These are phyloP conservation scores for Stichodactyla helianthus DNA, from an alignment of 64 coral and sea anemone species.

Conservation along the genomic window DNA sequence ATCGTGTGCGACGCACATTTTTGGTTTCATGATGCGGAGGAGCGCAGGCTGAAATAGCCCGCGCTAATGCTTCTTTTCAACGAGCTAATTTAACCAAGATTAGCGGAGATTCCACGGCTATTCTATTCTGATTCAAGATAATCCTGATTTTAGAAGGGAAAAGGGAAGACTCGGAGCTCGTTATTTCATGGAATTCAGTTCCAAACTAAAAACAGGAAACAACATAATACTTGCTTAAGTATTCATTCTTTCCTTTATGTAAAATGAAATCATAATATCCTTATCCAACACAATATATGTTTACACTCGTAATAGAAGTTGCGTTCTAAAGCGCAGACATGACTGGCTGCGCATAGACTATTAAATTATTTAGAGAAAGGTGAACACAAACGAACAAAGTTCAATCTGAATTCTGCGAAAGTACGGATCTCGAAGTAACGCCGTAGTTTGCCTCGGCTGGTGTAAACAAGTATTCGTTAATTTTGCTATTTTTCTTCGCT, in stretches of 20 bases:
- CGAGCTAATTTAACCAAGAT: background rate
- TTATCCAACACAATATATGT: background rate
- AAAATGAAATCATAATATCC: background rate
- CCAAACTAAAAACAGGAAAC: background rate
- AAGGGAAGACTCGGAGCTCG: background rate
- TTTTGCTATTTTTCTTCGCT: too few species aligned
- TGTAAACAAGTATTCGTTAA: too few species aligned
- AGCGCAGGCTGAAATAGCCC: background rate
- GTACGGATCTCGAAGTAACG: background rate
- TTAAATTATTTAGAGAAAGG: background rate
- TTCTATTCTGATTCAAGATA: background rate
- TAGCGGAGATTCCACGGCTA: background rate
- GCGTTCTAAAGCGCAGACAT: background rate
- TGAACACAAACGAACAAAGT: background rate
- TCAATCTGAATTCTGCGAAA: background rate
- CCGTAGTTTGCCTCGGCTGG: background rate
- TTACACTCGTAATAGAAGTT: background rate
- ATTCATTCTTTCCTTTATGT: background rate
- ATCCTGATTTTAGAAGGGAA: conserved; percentile 10
- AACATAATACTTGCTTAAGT: background rate
- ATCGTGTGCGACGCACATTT: background rate
- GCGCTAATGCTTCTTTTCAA: background rate
- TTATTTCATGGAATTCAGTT: conserved; percentile 6
- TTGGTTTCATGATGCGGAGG: background rate
- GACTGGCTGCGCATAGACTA: background rate